Evolutionary conservation across 92 coral and sea anemone genomes (phyloP), one percentile per base, ranked within the genome.

Genomic region (Virgularia gustaviana): DNA sequence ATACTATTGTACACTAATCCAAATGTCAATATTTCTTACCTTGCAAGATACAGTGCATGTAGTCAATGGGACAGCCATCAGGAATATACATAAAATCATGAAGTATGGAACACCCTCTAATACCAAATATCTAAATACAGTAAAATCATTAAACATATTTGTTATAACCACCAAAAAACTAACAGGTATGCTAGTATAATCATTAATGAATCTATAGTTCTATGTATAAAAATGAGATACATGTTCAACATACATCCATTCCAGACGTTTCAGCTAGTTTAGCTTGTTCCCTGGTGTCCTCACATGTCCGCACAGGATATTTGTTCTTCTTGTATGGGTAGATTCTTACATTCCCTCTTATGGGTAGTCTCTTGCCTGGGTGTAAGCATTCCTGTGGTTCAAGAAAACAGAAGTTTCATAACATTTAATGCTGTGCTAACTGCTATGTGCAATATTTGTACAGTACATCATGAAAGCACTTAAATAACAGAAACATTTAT

Each of bases 41-140:
- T 73, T 79, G 84, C 32, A 79, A 79, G 70, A 75, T 83, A 34
- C 80, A 83, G 57, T 83, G 79, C 88, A 83, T 78, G 70, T 78
- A 83, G 57, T 83, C 83, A 54, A 83, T 41, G 8, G 88, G 88
- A 66, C 76, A 72, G 20, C 88, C 83, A 72, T 78, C 49, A 11
- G 77, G 88, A 63, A 75, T 49, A 6, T 53, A 44, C 82, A 82
- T 76, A 59, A 43, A 47, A 28, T 67, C 76, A 34, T 66, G 82
- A 27, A 82, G 78, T 23, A 63, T 28, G 18, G 87, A 77, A 49
- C 49, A 77, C 9, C 83, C 87, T 66, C 78, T 83, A 39, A 83
- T 49, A 9, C 81, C 81, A 67, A 12, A 82, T 12, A 76, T 66
- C 77, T 82, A 34, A 2, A 42, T n/a, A n/a, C n/a, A n/a, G n/a